A percentile compares a stretch with the other conserved stretches of the same genome.
Evolutionary conservation across 2,888 invertebrate species (phyloP).

Genomic region (Dendrolimus pini): DNA sequence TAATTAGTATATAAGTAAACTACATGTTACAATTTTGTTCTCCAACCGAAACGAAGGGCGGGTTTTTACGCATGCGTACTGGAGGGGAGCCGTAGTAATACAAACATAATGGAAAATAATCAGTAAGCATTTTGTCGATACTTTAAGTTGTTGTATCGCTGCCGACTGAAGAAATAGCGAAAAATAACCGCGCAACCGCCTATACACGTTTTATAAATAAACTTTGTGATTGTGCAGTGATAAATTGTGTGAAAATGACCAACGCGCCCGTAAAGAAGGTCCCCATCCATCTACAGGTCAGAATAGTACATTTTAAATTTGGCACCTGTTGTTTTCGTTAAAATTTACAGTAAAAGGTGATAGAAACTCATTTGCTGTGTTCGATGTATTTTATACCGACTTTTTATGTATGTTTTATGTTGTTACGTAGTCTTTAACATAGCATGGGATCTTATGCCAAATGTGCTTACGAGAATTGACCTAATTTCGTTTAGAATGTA

Average conservation of each 20-base stretch:
- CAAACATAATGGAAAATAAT: conserved; percentile 51
- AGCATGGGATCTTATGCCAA: conserved; percentile 12
- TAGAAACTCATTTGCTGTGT: conserved; percentile 2
- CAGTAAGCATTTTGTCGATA: conserved; percentile 47
- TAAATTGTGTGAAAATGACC: conserved; percentile 69
- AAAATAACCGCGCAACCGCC: conserved; percentile 43
- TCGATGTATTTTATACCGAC: background rate
- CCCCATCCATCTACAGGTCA: conserved; percentile 94
- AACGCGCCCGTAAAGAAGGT: conserved; percentile 94
- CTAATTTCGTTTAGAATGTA: conserved; percentile 24
- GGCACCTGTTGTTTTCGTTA: conserved; percentile 50
- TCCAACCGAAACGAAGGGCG: conserved; percentile 39
- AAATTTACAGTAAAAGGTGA: conserved; percentile 21
- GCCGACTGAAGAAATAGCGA: conserved; percentile 24
- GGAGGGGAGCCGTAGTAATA: conserved; percentile 54
- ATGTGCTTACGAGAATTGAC: conserved; percentile 24
- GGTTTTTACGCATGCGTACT: conserved; percentile 59
- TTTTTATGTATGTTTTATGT: background rate
- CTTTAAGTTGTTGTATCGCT: conserved; percentile 17
- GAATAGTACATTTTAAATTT: conserved; percentile 17
- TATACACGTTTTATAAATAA: conserved; percentile 58
- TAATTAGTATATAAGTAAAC: conserved; percentile 1
- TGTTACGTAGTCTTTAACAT: background rate
- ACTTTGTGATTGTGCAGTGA: conserved; percentile 56
- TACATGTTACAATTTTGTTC: conserved; percentile 6